phyloP scores from a whole-genome alignment of 1,140 invertebrate species.

The Melanaphis sacchari region DNA sequence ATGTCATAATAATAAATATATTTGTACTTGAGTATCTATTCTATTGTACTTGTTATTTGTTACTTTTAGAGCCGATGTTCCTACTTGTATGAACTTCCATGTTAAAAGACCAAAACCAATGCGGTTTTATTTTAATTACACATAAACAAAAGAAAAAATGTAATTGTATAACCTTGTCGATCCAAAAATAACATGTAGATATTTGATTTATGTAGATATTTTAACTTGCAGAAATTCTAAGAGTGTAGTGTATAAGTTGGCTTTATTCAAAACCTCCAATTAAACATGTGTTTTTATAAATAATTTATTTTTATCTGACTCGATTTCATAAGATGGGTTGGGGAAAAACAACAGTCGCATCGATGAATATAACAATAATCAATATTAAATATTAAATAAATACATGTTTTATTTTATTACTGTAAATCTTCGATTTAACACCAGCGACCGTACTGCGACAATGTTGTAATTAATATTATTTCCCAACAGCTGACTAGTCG shows the following conservation, averaged over 20 bases:
- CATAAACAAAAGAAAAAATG: not conserved
- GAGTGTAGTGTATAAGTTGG: not conserved
- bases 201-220: not conserved
- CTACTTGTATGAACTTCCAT: not conserved
- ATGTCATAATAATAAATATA: conserved; percentile 56
- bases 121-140: not conserved
- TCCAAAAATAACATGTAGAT: not conserved
- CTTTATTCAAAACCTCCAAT: not conserved
- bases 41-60: not conserved
- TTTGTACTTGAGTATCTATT: conserved; percentile 35
- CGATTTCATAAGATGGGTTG: not conserved
- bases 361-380: not conserved
- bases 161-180: not conserved
- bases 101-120: not conserved
- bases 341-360: not conserved
- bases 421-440: too few relatives aligned
- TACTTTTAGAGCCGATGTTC: not conserved
- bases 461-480: not conserved
- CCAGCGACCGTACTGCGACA: not conserved
- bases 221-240: not conserved
- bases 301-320: not conserved
- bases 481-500: not conserved
- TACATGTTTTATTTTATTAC: too few relatives aligned
- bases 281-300: not conserved
- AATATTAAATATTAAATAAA: too few relatives aligned